Evolutionary conservation across 2,113 vertebrate genomes (phyloP), one percentile per base, ranked within the genome.

Genomic region (Dasypus novemcinctus): DNA sequence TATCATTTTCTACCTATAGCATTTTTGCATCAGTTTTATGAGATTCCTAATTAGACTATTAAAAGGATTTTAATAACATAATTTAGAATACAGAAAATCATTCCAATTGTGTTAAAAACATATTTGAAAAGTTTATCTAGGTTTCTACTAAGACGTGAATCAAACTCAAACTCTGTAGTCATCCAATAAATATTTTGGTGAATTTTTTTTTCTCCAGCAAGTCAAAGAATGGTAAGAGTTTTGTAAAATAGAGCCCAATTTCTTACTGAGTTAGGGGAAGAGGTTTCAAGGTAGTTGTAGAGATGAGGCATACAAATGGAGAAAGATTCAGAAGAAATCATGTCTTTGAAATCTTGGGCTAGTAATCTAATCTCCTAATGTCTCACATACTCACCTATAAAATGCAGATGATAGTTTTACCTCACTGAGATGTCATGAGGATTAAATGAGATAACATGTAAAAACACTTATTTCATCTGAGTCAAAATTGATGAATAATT

Each of bases 171-270:
- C 0, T 83, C 23, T 90, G 6, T 18, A 71, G 25, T 87, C 14
- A 66, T 49, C 72, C 66, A 85, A 82, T 57, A 75, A 82, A 79
- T 80, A 93, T 82, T 94, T 95, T 87, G 79, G 33, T 68, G 27
- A 91, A 20, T 68, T 33, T 76, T 33, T 46, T 94, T 81, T 87
- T 36, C 4, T 49, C 25, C 18, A 78, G 11, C 18, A 82, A 97
- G 7, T 94, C 9, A 68, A 95, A 72, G 36, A 93, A 46, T 29
- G 7, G 31, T 86, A 90, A 87, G 38, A 23, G 17, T 1, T 90
- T 74, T 83, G 29, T 88, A 81, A 84, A 75, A 17, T 8, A n/a
- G 6, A 80, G 15, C 5, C 4, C 31, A n/a, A 43, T 41, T 66
- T 92, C n/a, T 87, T 36, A 84, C 13, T 87, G 7, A 89, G 11